Evolutionary conservation across 2,113 vertebrate genomes (phyloP), one percentile per base, ranked within the genome.

Genomic region (Burhinus oedicnemus): DNA sequence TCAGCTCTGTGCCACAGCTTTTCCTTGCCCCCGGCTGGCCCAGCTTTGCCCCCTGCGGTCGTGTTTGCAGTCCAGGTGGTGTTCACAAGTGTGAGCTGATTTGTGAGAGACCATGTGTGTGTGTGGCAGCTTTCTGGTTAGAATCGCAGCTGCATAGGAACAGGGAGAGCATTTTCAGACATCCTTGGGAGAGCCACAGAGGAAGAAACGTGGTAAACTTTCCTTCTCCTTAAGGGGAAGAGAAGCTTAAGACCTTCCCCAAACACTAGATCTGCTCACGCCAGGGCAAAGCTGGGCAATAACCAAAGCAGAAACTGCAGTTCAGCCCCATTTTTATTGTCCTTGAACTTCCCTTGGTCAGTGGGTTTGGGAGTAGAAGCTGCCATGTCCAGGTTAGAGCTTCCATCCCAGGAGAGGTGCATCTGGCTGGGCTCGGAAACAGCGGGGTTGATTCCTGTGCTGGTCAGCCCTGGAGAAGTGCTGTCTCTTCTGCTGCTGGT

Each of bases 261-360:
- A 34, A 7, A 13, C 25, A 3, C 38, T 9, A 12, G 49, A 23
- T 62, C n/a, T 74, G n/a, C 64, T 82, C 36, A 1, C 1, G 1
- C 27, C 65, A 14, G 42, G 45, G 38, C 55, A 38, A 6, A 54
- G 49, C 55, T 55, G 85, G 71, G 38, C 61, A 55, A 22, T 38
- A 90, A 88, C 88, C 94, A 84, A 89, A 96, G 91, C 60, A 51
- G 72, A 74, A 94, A 29, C 76, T 85, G 58, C 76, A n/a, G 15
- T 64, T 84, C n/a, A 70, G 57, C 55, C 80, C 40, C 8, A 0
- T 19, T 65, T 84, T 55, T 71, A 38, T 61, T 88, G 47, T 55
- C 85, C 76, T 74, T 81, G 14, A 57, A 6, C 9, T 22, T 86
- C 30, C 57, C 20, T 66, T 1, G 2, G 30, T 25, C 51, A 0